These are phyloP conservation scores for Pholis gunnellus DNA, from an alignment of 2,113 vertebrate genomes.

Conservation along the genomic window DNA sequence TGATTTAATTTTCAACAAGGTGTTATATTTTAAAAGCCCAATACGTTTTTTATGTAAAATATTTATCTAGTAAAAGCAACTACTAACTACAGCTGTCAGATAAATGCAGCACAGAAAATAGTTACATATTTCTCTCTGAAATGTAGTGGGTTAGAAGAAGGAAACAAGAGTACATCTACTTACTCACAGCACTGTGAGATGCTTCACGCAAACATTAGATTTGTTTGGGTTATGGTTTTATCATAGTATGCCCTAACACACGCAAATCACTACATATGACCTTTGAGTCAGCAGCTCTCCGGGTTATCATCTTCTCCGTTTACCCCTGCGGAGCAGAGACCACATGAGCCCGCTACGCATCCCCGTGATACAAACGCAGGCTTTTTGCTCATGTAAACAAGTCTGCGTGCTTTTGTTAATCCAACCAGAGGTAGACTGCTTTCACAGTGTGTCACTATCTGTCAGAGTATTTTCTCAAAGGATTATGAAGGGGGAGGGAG, in stretches of 20 bases:
- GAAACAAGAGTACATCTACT: neutral
- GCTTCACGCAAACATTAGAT: neutral
- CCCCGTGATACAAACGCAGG: constrained; percentile 49
- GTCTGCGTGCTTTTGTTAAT: constrained; percentile 57
- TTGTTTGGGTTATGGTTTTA: neutral
- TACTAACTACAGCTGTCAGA: neutral
- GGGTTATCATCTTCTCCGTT: constrained; percentile 46
- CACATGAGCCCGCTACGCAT: constrained; percentile 41
- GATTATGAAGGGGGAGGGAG: constrained; percentile 34
- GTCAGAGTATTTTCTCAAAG: constrained; percentile 49
- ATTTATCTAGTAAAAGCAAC: neutral
- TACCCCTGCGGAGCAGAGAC: constrained; percentile 37
- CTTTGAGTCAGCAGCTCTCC: constrained; percentile 58
- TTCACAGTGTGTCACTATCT: constrained; percentile 67
- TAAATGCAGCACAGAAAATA: neutral
- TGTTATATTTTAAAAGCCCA: neutral
- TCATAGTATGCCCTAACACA: constrained; percentile 21
- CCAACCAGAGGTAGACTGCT: constrained; percentile 68
- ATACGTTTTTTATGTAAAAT: neutral
- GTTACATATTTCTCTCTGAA: neutral
- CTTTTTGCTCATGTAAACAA: constrained; percentile 69
- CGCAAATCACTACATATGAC: constrained; percentile 42
- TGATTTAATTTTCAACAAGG: neutral
- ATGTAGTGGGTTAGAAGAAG: neutral
- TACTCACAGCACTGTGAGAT: neutral